Conservation (phyloP, 2,888 invertebrate species). For the Iselma pallidipennis region DNA sequence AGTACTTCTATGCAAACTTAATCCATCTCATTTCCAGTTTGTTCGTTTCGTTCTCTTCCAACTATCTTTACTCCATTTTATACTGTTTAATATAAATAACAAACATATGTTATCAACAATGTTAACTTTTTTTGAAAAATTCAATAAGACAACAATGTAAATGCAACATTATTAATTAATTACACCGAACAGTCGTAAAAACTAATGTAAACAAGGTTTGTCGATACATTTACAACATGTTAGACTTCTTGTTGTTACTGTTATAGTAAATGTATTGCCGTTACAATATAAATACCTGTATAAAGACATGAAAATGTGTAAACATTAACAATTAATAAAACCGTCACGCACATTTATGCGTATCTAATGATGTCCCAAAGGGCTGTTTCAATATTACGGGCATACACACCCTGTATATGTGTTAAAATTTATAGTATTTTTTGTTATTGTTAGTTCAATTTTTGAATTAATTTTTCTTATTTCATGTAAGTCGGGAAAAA, state of each 20-base stretch:
- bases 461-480: no score
- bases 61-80: no score
- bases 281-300: background rate
- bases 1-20: slow-evolving; percentile 30
- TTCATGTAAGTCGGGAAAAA: background rate
- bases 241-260: background rate
- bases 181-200: no score
- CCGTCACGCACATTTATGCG: slow-evolving; percentile 21
- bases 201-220: no score
- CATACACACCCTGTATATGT: background rate
- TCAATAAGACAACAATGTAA: no score
- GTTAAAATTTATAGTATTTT: slow-evolving; percentile 20
- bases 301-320: slow-evolving; percentile 21
- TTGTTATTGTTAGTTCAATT: no score
- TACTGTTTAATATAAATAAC: no score
- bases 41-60: slow-evolving; percentile 16
- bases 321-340: slow-evolving; percentile 27
- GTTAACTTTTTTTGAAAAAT: no score
- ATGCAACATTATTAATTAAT: slow-evolving; percentile 8
- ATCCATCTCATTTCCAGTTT: slow-evolving; percentile 30
- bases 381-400: slow-evolving; percentile 24
- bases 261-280: background rate
- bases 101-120: background rate
- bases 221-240: no score
- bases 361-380: slow-evolving; percentile 21